Conservation (phyloP, 2,797 vertebrate species). For the Anguilla anguilla region DNA sequence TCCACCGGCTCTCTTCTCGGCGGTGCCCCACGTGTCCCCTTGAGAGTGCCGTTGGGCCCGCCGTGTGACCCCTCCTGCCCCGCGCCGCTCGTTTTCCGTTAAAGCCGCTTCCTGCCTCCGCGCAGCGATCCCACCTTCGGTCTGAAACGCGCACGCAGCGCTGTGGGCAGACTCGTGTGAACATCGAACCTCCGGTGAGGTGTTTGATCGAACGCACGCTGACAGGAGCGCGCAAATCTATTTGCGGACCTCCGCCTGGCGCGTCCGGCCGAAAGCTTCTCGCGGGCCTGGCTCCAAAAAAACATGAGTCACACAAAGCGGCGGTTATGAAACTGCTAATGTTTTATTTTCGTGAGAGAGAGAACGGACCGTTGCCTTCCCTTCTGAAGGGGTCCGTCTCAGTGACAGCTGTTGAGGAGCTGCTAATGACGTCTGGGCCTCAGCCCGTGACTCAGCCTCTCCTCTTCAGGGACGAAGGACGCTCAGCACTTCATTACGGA, state of each 20-base stretch:
- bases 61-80: not conserved
- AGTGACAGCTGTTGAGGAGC: not conserved
- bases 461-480: not conserved
- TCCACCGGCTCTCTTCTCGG: not conserved
- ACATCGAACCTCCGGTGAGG: not conserved
- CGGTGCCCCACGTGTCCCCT: no score
- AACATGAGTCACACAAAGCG: not conserved
- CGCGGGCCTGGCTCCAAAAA: not conserved
- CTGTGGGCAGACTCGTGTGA: not conserved
- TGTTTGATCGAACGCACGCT: not conserved
- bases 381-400: not conserved
- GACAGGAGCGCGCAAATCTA: not conserved
- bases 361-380: not conserved
- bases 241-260: not conserved
- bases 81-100: not conserved
- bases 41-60: not conserved
- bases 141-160: not conserved
- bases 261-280: not conserved
- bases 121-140: not conserved
- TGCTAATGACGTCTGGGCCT: not conserved
- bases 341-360: not conserved
- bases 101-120: not conserved
- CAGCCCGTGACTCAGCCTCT: not conserved
- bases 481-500: conserved; percentile 23
- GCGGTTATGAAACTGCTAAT: not conserved